These are phyloP conservation scores for Protaetia brevitarsis DNA, from an alignment of 1,140 invertebrate species.

Conservation along the genomic window DNA sequence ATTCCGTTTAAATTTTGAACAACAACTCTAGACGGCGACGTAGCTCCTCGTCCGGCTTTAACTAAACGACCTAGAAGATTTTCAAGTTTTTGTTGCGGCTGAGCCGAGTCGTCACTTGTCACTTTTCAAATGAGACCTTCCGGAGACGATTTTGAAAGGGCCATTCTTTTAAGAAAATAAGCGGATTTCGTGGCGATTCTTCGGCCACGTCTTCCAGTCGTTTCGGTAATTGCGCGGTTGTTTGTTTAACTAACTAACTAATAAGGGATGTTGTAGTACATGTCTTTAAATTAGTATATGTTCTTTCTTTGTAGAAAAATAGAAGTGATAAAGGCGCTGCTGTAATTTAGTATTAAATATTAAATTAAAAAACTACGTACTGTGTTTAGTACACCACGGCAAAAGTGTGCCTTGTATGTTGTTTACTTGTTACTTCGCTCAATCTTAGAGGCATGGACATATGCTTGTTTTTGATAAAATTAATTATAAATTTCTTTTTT, in stretches of 20 bases:
- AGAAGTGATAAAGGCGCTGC: no score
- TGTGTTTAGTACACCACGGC: no score
- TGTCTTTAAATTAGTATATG: no score
- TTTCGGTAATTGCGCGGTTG: constrained; percentile 3
- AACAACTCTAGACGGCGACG: not conserved
- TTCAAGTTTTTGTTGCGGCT: constrained; percentile 14
- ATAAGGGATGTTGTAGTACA: no score
- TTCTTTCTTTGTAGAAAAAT: no score
- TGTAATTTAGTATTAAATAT: no score
- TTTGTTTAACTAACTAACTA: not conserved
- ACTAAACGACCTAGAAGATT: constrained; percentile 17
- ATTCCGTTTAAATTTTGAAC: not conserved
- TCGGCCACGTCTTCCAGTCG: not conserved
- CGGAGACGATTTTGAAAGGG: constrained; percentile 11
- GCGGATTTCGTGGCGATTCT: not conserved
- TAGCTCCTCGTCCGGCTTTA: not conserved
- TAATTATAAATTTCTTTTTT: no score
- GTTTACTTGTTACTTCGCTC: no score
- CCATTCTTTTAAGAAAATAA: constrained; percentile 13
- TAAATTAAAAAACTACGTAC: no score
- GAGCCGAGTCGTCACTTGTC: not conserved
- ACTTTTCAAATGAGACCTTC: constrained; percentile 7
- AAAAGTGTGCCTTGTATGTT: no score
- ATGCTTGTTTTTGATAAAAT: no score
- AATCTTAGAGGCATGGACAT: no score